Evolutionary conservation across 2,888 invertebrate species (phyloP).

Genomic region (Brenthis daphne): DNA sequence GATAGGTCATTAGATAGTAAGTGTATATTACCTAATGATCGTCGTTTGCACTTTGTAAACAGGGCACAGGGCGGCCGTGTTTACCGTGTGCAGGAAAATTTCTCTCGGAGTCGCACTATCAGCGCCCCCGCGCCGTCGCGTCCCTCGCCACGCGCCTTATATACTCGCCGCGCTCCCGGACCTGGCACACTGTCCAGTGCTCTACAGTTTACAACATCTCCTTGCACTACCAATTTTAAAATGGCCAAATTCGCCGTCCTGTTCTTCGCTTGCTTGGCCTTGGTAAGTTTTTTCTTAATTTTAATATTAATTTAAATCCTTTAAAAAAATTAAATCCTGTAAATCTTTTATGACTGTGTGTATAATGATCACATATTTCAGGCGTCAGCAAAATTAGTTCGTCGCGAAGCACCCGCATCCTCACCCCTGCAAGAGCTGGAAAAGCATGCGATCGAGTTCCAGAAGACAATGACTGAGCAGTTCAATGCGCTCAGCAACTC

Average conservation of each 20-base stretch:
- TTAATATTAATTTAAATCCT: background rate
- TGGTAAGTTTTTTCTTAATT: constrained; percentile 57
- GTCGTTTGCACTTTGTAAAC: constrained; percentile 40
- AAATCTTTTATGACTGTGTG: background rate
- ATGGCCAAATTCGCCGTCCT: constrained; percentile 64
- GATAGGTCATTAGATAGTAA: constrained; percentile 27
- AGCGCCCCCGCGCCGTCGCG: constrained; percentile 28
- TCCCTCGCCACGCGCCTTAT: constrained; percentile 41
- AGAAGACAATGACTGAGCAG: constrained; percentile 61
- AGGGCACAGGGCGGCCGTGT: constrained; percentile 45
- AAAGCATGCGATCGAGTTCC: constrained; percentile 63
- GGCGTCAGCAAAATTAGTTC: constrained; percentile 57
- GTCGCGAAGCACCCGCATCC: constrained; percentile 57
- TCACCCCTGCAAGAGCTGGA: constrained; percentile 53
- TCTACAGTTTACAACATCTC: constrained; percentile 51
- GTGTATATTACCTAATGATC: constrained; percentile 39
- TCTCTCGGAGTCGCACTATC: constrained; percentile 39
- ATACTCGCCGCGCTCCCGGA: constrained; percentile 43
- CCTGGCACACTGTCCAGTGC: constrained; percentile 33
- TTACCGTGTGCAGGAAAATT: constrained; percentile 45
- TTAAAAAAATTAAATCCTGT: background rate
- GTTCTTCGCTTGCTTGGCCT: constrained; percentile 61
- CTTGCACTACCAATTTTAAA: constrained; percentile 44
- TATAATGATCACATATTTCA: constrained; percentile 36
- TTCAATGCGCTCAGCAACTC: constrained; percentile 57